Evolutionary conservation across 2,888 invertebrate species (phyloP).

Genomic region (Oeneis ivallda): DNA sequence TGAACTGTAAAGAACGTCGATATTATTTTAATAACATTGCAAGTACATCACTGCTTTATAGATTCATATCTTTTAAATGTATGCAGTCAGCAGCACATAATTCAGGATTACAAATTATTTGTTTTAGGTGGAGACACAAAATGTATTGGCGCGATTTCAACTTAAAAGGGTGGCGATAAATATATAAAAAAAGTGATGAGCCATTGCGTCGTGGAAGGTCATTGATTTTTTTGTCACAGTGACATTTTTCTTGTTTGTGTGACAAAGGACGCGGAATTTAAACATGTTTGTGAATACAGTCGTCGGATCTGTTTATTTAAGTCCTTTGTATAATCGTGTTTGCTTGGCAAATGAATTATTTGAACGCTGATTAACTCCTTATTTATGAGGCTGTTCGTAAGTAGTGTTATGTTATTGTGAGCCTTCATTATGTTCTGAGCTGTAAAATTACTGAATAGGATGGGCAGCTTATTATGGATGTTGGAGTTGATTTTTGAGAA

Average conservation of each 20-base stretch:
- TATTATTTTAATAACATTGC: conserved; percentile 40
- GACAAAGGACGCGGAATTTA: conserved; percentile 65
- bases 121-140: conserved; percentile 78
- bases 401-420: conserved; percentile 42
- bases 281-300: conserved; percentile 62
- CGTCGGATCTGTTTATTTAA: conserved; percentile 61
- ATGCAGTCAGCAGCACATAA: conserved; percentile 81
- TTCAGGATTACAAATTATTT: conserved; percentile 82
- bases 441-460: conserved; percentile 19
- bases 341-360: conserved; percentile 68
- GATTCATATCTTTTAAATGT: conserved; percentile 81
- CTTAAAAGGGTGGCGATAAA: conserved; percentile 79
- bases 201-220: conserved; percentile 63
- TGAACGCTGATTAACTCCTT: conserved; percentile 59
- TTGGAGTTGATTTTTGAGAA: conserved; percentile 10
- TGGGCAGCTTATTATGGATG: neutral
- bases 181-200: conserved; percentile 69
- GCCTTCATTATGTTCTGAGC: conserved; percentile 27
- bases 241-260: conserved; percentile 66
- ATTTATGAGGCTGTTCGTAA: conserved; percentile 45
- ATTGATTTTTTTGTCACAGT: conserved; percentile 46
- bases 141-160: conserved; percentile 78
- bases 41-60: conserved; percentile 67
- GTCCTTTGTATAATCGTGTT: conserved; percentile 54
- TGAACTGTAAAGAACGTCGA: conserved; percentile 41